Evolutionary conservation across 2,888 invertebrate species (phyloP).

Genomic region (Ecdyonurus torrentis): DNA sequence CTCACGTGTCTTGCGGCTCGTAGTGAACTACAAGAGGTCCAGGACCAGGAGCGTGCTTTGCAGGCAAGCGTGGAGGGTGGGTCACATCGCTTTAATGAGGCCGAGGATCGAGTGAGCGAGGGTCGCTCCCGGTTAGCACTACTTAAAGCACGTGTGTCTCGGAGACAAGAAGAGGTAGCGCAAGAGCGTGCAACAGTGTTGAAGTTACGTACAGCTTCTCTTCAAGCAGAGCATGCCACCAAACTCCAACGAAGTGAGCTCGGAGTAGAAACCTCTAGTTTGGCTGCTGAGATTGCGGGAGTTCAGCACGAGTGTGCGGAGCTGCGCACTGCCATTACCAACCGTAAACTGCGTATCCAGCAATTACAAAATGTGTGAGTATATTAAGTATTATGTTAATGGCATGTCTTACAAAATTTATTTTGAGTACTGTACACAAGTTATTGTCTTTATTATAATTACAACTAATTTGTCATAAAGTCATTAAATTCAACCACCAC

Average conservation of each 20-base stretch:
- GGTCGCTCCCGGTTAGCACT: not conserved
- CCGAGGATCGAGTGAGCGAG: not conserved
- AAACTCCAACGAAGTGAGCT: not conserved
- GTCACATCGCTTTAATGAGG: not conserved
- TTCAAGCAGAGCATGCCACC: not conserved
- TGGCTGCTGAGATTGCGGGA: not conserved
- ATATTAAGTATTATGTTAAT: too few species aligned
- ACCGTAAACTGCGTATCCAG: not conserved
- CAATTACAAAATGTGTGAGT: not conserved
- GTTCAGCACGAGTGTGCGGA: not conserved
- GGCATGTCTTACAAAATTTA: too few species aligned
- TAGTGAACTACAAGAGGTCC: not conserved
- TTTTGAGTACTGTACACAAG: too few species aligned
- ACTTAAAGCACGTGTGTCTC: not conserved
- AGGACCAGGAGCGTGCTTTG: not conserved
- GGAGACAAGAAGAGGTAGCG: not conserved
- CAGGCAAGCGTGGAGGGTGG: not conserved
- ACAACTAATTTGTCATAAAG: too few species aligned
- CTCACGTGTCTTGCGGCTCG: not conserved
- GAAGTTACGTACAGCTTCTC: not conserved
- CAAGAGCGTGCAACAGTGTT: not conserved
- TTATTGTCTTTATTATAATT: too few species aligned
- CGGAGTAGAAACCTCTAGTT: not conserved
- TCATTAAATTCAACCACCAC: too few species aligned
- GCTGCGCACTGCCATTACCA: not conserved